Conservation (phyloP, 1,140 invertebrate genomes). For the Glossosoma conforme region DNA sequence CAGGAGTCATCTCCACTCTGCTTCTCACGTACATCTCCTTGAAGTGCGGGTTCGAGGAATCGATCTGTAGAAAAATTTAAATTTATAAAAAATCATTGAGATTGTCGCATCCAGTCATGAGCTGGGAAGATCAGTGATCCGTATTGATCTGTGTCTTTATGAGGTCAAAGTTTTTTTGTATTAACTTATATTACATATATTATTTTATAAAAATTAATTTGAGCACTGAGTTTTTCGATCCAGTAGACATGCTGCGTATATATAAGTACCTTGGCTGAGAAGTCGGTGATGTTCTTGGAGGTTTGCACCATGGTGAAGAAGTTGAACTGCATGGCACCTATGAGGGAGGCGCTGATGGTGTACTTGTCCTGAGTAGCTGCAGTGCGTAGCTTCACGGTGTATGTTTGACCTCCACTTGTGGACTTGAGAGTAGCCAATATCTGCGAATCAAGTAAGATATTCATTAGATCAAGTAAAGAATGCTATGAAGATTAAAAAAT, state of each 20-base stretch:
- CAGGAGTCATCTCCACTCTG: slow-evolving; percentile 38
- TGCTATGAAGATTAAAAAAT: too few species aligned
- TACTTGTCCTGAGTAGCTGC: slow-evolving; percentile 32
- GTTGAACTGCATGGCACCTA: slow-evolving; percentile 37
- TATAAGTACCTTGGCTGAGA: slow-evolving; percentile 45
- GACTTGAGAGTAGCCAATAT: slow-evolving; percentile 15
- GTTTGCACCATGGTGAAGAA: slow-evolving; percentile 51
- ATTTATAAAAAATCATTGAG: too few species aligned
- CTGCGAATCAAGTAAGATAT: slow-evolving; percentile 17
- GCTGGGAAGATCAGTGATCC: too few species aligned
- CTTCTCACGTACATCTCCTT: slow-evolving; percentile 45
- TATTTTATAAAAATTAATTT: too few species aligned
- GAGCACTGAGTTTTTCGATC: too few species aligned
- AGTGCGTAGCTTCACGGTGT: slow-evolving; percentile 37
- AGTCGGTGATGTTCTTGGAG: slow-evolving; percentile 46
- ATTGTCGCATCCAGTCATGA: too few species aligned
- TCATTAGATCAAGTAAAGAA: too few species aligned
- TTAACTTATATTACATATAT: too few species aligned
- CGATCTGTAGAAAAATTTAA: slow-evolving; percentile 20
- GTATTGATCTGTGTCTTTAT: too few species aligned
- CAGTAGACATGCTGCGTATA: too few species aligned
- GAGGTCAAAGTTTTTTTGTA: too few species aligned
- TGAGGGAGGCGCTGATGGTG: slow-evolving; percentile 35
- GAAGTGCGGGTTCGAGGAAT: slow-evolving; percentile 21
- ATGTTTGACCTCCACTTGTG: slow-evolving; percentile 17